Evolutionary conservation across 30 jellyfish, hydroid and myxozoan species (phyloP), one percentile per base, ranked within the genome.

Genomic region (Catostylus mosaicus): DNA sequence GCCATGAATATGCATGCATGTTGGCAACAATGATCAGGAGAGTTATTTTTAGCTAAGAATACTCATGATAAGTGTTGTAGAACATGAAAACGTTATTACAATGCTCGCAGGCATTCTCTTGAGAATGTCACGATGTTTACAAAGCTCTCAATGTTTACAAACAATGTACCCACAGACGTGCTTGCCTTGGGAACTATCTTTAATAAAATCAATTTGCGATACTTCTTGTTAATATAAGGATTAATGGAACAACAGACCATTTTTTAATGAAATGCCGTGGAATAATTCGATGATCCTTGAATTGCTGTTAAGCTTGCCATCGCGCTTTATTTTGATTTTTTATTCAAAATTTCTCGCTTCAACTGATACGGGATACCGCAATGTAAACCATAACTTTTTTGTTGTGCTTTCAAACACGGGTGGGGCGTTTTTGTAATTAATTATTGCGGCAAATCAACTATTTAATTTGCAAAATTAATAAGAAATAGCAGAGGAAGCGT

Each of bases 321-420:
- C 84, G 67, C 40, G 47, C 70, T 30, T 72, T 24, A 51, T 72
- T 72, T 12, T 29, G 27, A 45, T 72, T 72, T 35, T 51, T 8
- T 19, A 38, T 45, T 72, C 47, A 72, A 10, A 34, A 18, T 10
- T 72, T n/a, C 32, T 24, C 69, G 70, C 50, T 57, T 48, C 61
- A 30, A 26, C 11, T 37, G 20, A 72, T 46, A 34, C 84, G 46
- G 84, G 70, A 43, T 72, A 72, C 84, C 84, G 67, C 84, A 72
- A 47, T 5, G 30, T 47, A 47, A 48, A 48, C 66, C 84, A 47
- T 20, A 32, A 6, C 38, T 59, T 26, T 59, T 27, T n/a, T n/a
- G n/a, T n/a, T 22, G 24, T 18, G 71, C 11, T 16, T 18, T 36
- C 71, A 59, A 59, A 27, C 24, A 18, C 71, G 38, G 71, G 38